Evolutionary conservation across 1,140 invertebrate species (phyloP), one percentile per base, ranked within the genome.

Genomic region (Micrasema minimum): DNA sequence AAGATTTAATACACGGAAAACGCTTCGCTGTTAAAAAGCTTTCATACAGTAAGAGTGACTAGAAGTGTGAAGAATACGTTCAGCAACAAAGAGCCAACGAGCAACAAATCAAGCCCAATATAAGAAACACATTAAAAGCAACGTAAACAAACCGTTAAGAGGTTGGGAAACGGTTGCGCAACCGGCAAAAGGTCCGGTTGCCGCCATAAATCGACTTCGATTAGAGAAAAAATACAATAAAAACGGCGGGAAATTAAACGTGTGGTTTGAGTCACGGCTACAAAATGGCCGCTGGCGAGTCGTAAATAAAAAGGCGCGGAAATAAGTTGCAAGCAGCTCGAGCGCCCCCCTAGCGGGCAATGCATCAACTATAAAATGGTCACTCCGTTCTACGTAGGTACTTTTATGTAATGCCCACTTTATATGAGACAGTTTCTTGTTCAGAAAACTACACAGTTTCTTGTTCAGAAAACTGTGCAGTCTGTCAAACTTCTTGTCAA

Each of bases 171-270:
- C 9, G 18, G 50, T 22, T 12, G 50, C 18, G 10, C 50, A 51
- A 45, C 18, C 43, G 43, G n/a, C 18, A 45, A 45, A 45, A 45
- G 43, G 43, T 45, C 7, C 48, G 20, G 48, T 20, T 14, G 51
- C 9, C 23, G 53, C 31, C 53, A 57, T 57, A 57, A 57, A 57
- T 57, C 53, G 53, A 18, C 26, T 14, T 57, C 53, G 53, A 57
- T 57, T 57, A 57, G 53, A 57, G n/a, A 35, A 57, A 57, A 57
- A 57, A 57, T 23, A 23, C 20, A 51, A 51, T 57, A 57, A 57
- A 57, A 57, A 18, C 22, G 31, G 53, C 53, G 53, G 53, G 53
- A 57, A 57, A 57, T 57, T 57, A 57, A 57, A 37, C 53, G 53
- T 57, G 26, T 35, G 53, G 53, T 57, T 35, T 35, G 26, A 57